Conservation (phyloP, 2,888 invertebrate species). For the Nomada ferruginata region DNA sequence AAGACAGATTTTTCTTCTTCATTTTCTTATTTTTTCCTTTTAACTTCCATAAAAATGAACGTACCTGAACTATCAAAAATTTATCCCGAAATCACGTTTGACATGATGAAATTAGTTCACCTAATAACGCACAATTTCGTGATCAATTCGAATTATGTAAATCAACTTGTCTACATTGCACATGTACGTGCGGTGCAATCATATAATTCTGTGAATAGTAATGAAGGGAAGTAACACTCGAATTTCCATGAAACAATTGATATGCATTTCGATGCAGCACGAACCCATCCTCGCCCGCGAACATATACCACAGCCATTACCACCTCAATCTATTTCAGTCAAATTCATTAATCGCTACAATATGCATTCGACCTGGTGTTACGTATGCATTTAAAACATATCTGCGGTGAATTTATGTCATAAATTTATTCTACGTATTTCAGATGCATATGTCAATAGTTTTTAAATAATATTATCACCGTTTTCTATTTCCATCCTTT, state of each 20-base stretch:
- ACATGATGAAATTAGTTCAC: slow-evolving; percentile 58
- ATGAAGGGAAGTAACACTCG: slow-evolving; percentile 70
- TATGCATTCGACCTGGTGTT: slow-evolving; percentile 63
- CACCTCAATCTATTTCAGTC: slow-evolving; percentile 68
- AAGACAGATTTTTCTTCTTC: too few species aligned
- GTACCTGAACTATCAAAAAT: not conserved
- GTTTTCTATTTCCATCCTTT: not conserved
- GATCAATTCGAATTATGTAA: slow-evolving; percentile 70
- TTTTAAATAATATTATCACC: not conserved
- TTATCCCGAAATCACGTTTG: slow-evolving; percentile 21
- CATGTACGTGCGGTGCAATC: slow-evolving; percentile 53
- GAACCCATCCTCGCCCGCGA: slow-evolving; percentile 57
- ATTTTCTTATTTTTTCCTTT: too few species aligned
- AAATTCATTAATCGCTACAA: slow-evolving; percentile 71
- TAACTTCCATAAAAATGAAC: too few species aligned
- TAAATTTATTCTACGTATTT: not conserved
- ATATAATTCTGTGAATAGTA: slow-evolving; percentile 70
- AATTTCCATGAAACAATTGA: slow-evolving; percentile 74
- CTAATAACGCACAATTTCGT: slow-evolving; percentile 58
- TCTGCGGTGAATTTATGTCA: slow-evolving; percentile 57
- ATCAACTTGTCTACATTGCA: slow-evolving; percentile 62
- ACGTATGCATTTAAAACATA: slow-evolving; percentile 64
- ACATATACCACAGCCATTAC: slow-evolving; percentile 64
- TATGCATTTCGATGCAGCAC: slow-evolving; percentile 70
- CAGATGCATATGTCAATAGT: not conserved